Base-by-base conservation (phyloP, 1,140 invertebrate species). In the Tetranychus urticae region DNA sequence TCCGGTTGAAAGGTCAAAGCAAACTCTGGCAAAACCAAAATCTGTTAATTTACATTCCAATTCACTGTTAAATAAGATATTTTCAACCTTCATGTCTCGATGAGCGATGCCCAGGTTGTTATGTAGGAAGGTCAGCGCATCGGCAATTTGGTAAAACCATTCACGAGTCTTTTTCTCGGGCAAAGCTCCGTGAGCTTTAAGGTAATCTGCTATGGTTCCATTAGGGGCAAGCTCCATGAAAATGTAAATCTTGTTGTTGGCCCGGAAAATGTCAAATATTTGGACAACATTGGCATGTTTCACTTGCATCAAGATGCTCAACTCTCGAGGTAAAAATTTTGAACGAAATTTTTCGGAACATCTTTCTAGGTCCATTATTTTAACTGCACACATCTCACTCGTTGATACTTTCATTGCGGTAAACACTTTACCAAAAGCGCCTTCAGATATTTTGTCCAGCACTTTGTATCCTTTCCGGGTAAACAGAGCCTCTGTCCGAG, bases 71-170 rank as follows among this genome's bases (percentile, higher is more conserved):
- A 64, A 48, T 7, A 65, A 39, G 61, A 65, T 58, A 56, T 65
- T 65, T 34, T 65, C 64, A 4, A 65, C 46, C 35, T 65, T 65
- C 23, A 65, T 65, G 37, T 65, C 64, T 12, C 61, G 54, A 59
- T 65, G 64, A 23, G 62, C 64, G 5, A 64, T 63, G 2, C 48
- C 55, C 33, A 63, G 47, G 10, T 64, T 37, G 31, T 63, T 46
- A 47, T 65, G 64, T 36, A 65, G n/a, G 46, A 59, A 65, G 36
- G 23, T 13, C 6, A 65, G 46, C 14, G 61, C 63, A 36, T 42
- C 36, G 23, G 45, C 36, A n/a, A 47, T 61, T 34, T 65, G 64
- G 10, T 3, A 34, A 52, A 65, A 65, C 58, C 58, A 65, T 33
- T 54, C 47, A 7, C 58, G 14, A 14, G 61, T 47, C 34, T 56